Evolutionary conservation across 92 coral and sea anemone genomes (phyloP), one percentile per base, ranked within the genome.

Genomic region (Virgularia gustaviana): DNA sequence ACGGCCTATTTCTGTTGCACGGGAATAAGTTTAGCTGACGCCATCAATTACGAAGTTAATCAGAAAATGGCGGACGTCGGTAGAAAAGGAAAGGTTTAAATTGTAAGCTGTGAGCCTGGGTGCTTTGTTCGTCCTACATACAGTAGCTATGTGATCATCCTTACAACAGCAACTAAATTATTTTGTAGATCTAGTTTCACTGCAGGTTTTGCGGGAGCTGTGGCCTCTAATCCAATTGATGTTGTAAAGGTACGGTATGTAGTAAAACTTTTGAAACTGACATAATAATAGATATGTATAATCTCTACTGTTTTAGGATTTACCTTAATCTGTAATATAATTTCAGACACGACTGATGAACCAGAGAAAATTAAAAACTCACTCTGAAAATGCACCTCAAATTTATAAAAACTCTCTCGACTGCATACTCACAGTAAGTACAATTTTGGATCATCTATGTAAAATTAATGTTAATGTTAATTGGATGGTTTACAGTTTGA

Each of bases 311-410:
- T 36, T n/a, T 11, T n/a, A n/a, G n/a, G n/a, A n/a, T n/a, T n/a
- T n/a, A n/a, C 16, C 3, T 56, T 44, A 25, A 5, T 43, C 38
- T 71, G n/a, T n/a, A n/a, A n/a, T n/a, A 55, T 41, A 53, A 0
- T 79, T 70, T n/a, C 79, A 91, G 97, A 91, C 97, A 34, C 83
- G 97, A 78, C 84, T 91, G 90, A 91, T 91, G 97, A 91, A 91
- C 60, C 97, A 91, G 39, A 72, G 89, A 78, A 91, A 91, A 33
- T 78, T 91, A 7, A 91, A 86, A 75, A 87, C 74, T 6, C 77
- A 86, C 30, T 68, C 73, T 32, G 85, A 86, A 20, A 79, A 79
- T 45, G 84, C 85, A 25, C 78, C 88, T 15, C 83, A 83, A 36
- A 83, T 91, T 43, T 91, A 91, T 33, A 83, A 70, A 72, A 89